phyloP scores from a whole-genome alignment of 2,888 invertebrate species.

The Ferdinandea cuprea region DNA sequence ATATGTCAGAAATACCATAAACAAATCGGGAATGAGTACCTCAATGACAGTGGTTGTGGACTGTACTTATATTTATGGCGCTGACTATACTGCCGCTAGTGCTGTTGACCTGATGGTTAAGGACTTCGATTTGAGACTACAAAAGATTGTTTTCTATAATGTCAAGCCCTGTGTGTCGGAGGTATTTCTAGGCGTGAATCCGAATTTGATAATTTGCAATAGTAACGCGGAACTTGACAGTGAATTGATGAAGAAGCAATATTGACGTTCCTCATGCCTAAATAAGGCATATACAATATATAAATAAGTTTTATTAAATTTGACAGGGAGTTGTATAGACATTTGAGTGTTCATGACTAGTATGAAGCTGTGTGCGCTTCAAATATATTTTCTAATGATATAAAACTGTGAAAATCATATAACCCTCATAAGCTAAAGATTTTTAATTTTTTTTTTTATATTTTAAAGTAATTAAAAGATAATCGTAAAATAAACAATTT shows the following conservation, averaged over 20 bases:
- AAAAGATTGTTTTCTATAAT: conserved; percentile 92
- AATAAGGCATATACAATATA: too few relatives aligned
- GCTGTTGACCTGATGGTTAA: conserved; percentile 89
- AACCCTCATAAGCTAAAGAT: too few relatives aligned
- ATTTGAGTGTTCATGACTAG: too few relatives aligned
- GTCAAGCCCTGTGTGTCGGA: conserved; percentile 92
- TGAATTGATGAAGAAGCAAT: conserved; percentile 60
- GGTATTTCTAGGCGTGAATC: conserved; percentile 88
- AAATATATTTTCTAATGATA: too few relatives aligned
- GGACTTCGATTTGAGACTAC: conserved; percentile 89
- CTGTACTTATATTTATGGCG: conserved; percentile 94
- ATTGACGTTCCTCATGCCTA: too few relatives aligned
- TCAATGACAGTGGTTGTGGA: conserved; percentile 91
- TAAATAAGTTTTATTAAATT: too few relatives aligned
- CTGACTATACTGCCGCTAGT: conserved; percentile 93
- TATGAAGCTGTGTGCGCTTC: too few relatives aligned
- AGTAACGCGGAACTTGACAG: conserved; percentile 77
- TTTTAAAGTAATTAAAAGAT: too few relatives aligned
- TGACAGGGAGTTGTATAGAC: too few relatives aligned
- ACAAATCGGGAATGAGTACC: conserved; percentile 89
- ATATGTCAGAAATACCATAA: conserved; percentile 92
- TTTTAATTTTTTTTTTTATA: too few relatives aligned
- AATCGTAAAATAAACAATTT: too few relatives aligned
- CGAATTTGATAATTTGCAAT: conserved; percentile 79
- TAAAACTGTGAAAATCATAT: too few relatives aligned